Evolutionary conservation across 2,888 invertebrate species (phyloP), one percentile per base, ranked within the genome.

Genomic region (Pandemis cinnamomeana): DNA sequence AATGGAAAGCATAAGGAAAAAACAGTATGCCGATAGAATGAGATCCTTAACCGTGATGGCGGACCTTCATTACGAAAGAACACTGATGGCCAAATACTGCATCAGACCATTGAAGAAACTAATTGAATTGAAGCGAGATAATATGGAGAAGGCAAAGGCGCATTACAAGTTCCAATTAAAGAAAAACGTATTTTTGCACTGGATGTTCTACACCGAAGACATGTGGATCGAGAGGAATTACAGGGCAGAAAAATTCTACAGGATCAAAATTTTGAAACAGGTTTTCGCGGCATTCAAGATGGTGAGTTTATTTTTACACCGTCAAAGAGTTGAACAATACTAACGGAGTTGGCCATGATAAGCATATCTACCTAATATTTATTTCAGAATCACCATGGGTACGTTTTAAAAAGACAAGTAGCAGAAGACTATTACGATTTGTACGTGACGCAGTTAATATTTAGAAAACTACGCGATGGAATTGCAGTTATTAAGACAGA

Each of bases 351-450:
- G 7, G 0, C 20, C 1, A 63, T 46, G 36, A 11, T 60, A 20
- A 20, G 20, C 36, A 5, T n/a, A n/a, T n/a, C n/a, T n/a, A n/a
- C n/a, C n/a, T n/a, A 46, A 46, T 10, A 63, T 46, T 53, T 74
- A 44, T 53, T 90, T 90, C 74, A 95, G 95, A 86, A 90, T 75
- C 89, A 92, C 71, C 81, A 89, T 70, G 88, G 90, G 61, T 91
- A 88, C 72, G 87, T 91, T 55, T 89, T 95, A 77, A 95, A 96
- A 84, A 91, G 93, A 81, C 96, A 96, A 90, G 96, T 96, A 0
- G 97, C 97, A 4, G 95, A 95, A 71, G 97, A 97, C 86, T 96
- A 96, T 87, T 95, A 95, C 79, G 96, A 97, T 76, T 90, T 96
- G 72, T 95, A 95, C 78, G 81, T 96, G n/a, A 91, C 92, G 63